Conservation (phyloP, 2,113 vertebrate genomes). For the Brachyistius frenatus region DNA sequence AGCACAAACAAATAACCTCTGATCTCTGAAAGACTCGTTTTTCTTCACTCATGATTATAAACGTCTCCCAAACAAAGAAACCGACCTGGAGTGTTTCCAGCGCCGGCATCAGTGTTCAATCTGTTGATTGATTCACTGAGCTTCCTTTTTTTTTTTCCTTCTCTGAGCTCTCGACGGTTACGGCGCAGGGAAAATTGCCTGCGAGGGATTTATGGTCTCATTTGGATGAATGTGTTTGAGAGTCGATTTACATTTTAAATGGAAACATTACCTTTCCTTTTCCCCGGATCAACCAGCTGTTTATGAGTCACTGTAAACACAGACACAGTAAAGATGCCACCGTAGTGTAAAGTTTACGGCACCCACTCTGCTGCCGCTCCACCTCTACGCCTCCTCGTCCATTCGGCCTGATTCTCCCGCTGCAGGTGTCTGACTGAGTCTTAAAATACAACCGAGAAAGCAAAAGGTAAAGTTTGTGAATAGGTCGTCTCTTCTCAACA, state of each 20-base stretch:
- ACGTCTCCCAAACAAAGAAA: slow-evolving; percentile 16
- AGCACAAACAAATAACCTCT: slow-evolving; percentile 6
- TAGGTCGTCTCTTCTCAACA: neutral
- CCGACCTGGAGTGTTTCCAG: slow-evolving; percentile 17
- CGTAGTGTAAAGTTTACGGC: slow-evolving; percentile 37
- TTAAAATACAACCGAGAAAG: slow-evolving; percentile 31
- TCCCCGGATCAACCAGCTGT: slow-evolving; percentile 42
- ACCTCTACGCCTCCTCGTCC: slow-evolving; percentile 9
- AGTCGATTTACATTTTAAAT: slow-evolving; percentile 75
- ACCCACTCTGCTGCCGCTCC: slow-evolving; percentile 22
- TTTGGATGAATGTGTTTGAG: slow-evolving; percentile 56
- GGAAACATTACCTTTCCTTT: slow-evolving; percentile 55
- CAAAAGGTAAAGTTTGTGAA: neutral
- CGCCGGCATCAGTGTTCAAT: slow-evolving; percentile 40
- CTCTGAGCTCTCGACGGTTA: slow-evolving; percentile 30
- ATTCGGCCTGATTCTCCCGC: slow-evolving; percentile 35
- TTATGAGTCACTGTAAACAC: slow-evolving; percentile 68
- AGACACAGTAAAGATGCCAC: slow-evolving; percentile 59
- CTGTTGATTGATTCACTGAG: slow-evolving; percentile 63
- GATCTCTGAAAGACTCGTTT: slow-evolving; percentile 6
- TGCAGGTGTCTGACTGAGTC: slow-evolving; percentile 21
- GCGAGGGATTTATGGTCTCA: slow-evolving; percentile 59
- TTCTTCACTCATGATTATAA: slow-evolving; percentile 11
- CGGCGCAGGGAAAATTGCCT: slow-evolving; percentile 21
- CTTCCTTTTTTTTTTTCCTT: slow-evolving; percentile 22